Evolutionary conservation across 1,140 invertebrate species (phyloP).

Genomic region (Doryteuthis pealeii): DNA sequence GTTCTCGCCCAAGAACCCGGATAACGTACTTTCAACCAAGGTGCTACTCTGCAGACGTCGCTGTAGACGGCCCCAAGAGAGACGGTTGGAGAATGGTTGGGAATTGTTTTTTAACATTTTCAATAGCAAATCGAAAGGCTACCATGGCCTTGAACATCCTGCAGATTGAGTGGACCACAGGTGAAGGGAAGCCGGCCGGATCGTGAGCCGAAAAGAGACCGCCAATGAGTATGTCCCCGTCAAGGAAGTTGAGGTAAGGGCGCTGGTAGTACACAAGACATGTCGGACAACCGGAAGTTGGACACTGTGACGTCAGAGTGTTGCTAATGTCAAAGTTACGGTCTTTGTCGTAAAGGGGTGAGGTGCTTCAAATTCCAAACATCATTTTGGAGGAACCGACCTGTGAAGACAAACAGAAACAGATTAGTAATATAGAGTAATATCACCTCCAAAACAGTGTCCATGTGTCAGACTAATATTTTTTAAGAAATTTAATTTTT

Average conservation of each 20-base stretch:
- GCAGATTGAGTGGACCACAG: slow-evolving; percentile 27
- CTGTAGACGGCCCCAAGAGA: slow-evolving; percentile 41
- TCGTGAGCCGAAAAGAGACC: slow-evolving; percentile 36
- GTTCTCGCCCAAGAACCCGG: slow-evolving; percentile 36
- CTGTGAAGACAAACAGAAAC: slow-evolving; percentile 35
- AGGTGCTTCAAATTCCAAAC: slow-evolving; percentile 30
- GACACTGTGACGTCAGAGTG: slow-evolving; percentile 33
- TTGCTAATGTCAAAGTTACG: slow-evolving; percentile 20
- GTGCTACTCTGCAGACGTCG: slow-evolving; percentile 38
- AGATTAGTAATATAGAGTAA: too few relatives aligned
- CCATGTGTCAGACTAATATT: too few relatives aligned
- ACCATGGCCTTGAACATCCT: slow-evolving; percentile 23
- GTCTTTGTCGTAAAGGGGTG: slow-evolving; percentile 30
- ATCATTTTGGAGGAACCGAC: slow-evolving; percentile 36
- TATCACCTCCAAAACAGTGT: too few relatives aligned
- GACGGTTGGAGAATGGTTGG: slow-evolving; percentile 31
- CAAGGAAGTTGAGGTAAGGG: slow-evolving; percentile 34
- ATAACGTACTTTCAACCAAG: slow-evolving; percentile 32
- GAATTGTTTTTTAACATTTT: slow-evolving; percentile 27
- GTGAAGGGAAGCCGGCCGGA: slow-evolving; percentile 28
- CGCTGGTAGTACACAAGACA: slow-evolving; percentile 34
- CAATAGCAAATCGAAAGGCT: slow-evolving; percentile 40
- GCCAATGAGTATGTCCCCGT: slow-evolving; percentile 41
- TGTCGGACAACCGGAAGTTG: slow-evolving; percentile 34
- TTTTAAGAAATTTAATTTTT: too few relatives aligned